These are phyloP conservation scores for Catotricha subobsoleta DNA, from an alignment of 2,888 invertebrate species.

Conservation along the genomic window DNA sequence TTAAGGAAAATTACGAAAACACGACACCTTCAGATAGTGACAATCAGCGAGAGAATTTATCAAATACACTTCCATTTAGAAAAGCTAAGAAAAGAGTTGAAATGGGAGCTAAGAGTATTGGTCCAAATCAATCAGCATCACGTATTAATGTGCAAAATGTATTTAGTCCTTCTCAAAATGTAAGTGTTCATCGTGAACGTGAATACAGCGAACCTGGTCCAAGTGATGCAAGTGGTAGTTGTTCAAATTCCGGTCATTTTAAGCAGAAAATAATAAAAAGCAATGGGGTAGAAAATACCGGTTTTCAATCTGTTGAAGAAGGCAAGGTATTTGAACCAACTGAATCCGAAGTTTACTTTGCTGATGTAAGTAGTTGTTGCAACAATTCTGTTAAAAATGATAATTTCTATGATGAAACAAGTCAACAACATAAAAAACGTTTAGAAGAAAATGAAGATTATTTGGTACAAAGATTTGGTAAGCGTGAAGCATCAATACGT, in stretches of 20 bases:
- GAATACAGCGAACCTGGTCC: not conserved
- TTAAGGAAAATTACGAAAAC: slow-evolving; percentile 37
- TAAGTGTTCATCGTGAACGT: not conserved
- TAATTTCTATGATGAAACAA: slow-evolving; percentile 27
- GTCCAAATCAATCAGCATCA: slow-evolving; percentile 20
- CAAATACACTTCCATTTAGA: slow-evolving; percentile 36
- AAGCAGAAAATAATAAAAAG: not conserved
- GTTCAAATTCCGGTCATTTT: not conserved
- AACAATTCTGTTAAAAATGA: slow-evolving; percentile 47
- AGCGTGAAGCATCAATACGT: slow-evolving; percentile 39
- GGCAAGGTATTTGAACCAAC: slow-evolving; percentile 34
- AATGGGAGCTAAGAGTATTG: slow-evolving; percentile 30
- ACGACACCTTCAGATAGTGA: slow-evolving; percentile 34
- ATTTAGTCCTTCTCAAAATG: slow-evolving; percentile 18
- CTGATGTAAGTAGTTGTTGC: slow-evolving; percentile 72
- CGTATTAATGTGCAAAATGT: slow-evolving; percentile 32
- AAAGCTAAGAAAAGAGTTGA: slow-evolving; percentile 37
- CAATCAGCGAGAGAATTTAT: slow-evolving; percentile 22
- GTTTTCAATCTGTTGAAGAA: slow-evolving; percentile 36
- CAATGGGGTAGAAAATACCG: slow-evolving; percentile 55
- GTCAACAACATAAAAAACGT: slow-evolving; percentile 9
- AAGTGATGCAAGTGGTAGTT: slow-evolving; percentile 21
- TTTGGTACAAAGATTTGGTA: slow-evolving; percentile 35
- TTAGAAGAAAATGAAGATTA: slow-evolving; percentile 35
- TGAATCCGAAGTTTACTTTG: slow-evolving; percentile 72